Evolutionary conservation across 2,797 vertebrate genomes (phyloP), one percentile per base, ranked within the genome.

Genomic region (Trachops cirrhosus): DNA sequence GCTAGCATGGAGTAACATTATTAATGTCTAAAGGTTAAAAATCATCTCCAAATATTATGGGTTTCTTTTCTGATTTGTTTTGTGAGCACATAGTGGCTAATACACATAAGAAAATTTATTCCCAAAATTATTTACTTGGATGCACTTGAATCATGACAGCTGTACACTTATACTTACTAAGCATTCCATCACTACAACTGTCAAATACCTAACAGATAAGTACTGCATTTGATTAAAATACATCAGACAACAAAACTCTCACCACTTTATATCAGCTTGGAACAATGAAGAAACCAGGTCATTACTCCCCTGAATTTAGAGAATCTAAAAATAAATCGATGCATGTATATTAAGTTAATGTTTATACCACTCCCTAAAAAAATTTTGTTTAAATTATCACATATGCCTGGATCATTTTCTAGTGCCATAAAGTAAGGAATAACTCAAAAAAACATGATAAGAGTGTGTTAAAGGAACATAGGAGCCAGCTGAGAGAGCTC

Each of bases 201-300:
- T 80, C 59, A 94, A 89, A 59, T 54, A 67, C 85, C n/a, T 78
- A 73, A 68, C 26, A 88, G 22, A 21, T 94, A 93, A 94, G 18
- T 75, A 46, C 34, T 80, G 6, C 68, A 54, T 95, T 85, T 96
- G 46, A 85, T 88, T 94, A 91, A n/a, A 96, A 75, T 91, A 91
- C 4, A 41, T 59, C 85, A 84, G 24, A 77, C 77, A 89, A 41
- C 46, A 89, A 68, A 87, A 73, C 22, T 93, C 41, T 93, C 24
- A 93, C 34, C 10, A 39, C 18, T 95, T 92, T 54, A 32, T 95
- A 4, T 95, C 64, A 92, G 21, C 59, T 44, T 88, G 37, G 14
- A 90, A 84, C 32, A 85, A 59, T 18, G 15, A 86, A 87, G 59
- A 96, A 95, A 24, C 26, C 41, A 50, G 3, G 48, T 93, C 39